Base-by-base conservation (phyloP, 1,140 invertebrate genomes). In the Hyposmocoma kahamanoa region DNA sequence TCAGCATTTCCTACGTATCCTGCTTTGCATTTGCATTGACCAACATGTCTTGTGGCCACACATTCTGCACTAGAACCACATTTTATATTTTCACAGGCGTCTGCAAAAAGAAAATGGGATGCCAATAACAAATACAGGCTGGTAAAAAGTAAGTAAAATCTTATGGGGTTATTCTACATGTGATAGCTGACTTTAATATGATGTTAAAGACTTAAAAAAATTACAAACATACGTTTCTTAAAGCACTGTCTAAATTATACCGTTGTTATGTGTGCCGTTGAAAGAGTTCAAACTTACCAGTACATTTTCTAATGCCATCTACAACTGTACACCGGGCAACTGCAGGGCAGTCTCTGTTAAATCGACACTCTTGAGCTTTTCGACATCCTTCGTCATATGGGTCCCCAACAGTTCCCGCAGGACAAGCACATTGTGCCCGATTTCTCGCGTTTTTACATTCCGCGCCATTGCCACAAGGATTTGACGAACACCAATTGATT, bases 11-110 rank as follows among this genome's bases (percentile, higher is more conserved):
- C 94, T 72, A 92, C 88, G 60, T 94, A 96, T 34, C 94, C 94
- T 46, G 84, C 58, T 60, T 90, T 89, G 77, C 96, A 97, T 60
- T 90, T 89, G 77, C 96, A 97, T 55, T 91, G 88, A 5, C 90
- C 92, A 20, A 87, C 84, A 74, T 96, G 95, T 65, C 92, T 90
- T 38, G 87, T 81, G 38, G 92, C 89, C 45, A 90, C 62, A 82
- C 95, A 97, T 61, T 95, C 93, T n/a, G 95, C 88, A 80, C 96
- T 96, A 11, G 89, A 87, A 41, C 94, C 95, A 88, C 95, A 97
- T 46, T 87, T 83, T 2, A 90, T 85, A 47, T 88, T 88, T 60
- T 93, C 90, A 78, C 95, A 97, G 30, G 92, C 92, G 85, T 95
- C 92, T 88, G 62, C 53, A 87, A 82, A 54, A 47, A 61, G 59